phyloP scores from a whole-genome alignment of 2,888 invertebrate genomes.

The Oegoconia quadripuncta region DNA sequence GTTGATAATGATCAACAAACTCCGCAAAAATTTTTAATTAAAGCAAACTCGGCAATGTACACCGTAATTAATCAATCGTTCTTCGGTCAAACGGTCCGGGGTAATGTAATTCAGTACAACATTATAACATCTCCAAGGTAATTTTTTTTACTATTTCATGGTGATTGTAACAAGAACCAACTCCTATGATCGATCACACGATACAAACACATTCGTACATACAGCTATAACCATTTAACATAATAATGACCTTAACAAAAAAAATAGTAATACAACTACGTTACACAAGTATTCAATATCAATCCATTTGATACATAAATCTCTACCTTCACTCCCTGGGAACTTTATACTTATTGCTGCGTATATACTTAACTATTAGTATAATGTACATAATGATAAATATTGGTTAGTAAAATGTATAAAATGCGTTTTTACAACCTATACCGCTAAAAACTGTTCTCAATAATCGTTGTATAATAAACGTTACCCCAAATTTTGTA shows the following conservation, averaged over 20 bases:
- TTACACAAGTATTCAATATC: background rate
- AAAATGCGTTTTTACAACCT: constrained; percentile 42
- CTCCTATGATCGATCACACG: background rate
- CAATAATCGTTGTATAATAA: constrained; percentile 51
- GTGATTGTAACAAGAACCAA: background rate
- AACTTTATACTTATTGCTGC: constrained; percentile 34
- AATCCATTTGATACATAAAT: background rate
- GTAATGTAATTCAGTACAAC: no score
- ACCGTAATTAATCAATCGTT: no score
- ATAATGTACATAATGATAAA: constrained; percentile 28
- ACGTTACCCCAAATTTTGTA: constrained; percentile 45
- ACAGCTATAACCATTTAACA: no score
- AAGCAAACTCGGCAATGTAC: no score
- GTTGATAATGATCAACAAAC: no score
- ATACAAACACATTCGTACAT: background rate
- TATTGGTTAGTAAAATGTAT: constrained; percentile 37
- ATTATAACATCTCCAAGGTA: background rate
- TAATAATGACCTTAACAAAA: no score
- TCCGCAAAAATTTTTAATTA: no score
- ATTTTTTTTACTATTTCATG: no score
- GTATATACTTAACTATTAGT: constrained; percentile 24
- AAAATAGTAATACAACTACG: background rate
- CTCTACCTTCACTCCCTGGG: background rate
- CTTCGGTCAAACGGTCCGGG: no score
- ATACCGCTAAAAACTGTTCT: constrained; percentile 30